Evolutionary conservation across 2,113 vertebrate genomes (phyloP).

Genomic region (Hippolais icterina): DNA sequence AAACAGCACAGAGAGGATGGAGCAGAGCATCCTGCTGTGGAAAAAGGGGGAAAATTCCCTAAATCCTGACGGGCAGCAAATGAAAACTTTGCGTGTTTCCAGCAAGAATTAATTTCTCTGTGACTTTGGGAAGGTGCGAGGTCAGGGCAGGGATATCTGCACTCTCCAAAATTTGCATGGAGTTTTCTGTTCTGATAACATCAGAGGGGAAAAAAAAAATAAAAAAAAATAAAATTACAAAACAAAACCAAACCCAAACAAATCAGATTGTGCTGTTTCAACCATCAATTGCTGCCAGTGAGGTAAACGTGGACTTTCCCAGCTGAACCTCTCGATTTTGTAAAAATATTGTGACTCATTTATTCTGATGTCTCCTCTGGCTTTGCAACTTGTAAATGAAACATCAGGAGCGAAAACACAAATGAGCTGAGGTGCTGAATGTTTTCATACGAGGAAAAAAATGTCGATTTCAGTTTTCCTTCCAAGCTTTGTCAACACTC

Average conservation of each 20-base stretch:
- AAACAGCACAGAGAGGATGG: not conserved
- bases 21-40: not conserved
- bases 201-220: not conserved
- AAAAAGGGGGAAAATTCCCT: not conserved
- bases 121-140: fast-evolving
- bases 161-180: not conserved
- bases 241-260: not conserved
- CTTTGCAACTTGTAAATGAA: not conserved
- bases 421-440: not conserved
- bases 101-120: not conserved
- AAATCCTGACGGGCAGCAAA: not conserved
- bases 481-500: not conserved
- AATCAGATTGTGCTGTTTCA: not conserved
- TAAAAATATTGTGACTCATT: constrained; percentile 19
- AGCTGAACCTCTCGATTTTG: not conserved
- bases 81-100: fast-evolving
- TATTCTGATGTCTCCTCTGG: not conserved
- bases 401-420: not conserved
- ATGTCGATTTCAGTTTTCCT: not conserved
- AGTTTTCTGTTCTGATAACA: constrained; percentile 13
- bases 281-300: not conserved
- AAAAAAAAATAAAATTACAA: not conserved
- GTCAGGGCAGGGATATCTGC: not conserved
- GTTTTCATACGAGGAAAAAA: not conserved
- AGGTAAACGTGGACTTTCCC: not conserved